Evolutionary conservation across 2,797 vertebrate genomes (phyloP).

Genomic region (Craterocephalus amniculus): DNA sequence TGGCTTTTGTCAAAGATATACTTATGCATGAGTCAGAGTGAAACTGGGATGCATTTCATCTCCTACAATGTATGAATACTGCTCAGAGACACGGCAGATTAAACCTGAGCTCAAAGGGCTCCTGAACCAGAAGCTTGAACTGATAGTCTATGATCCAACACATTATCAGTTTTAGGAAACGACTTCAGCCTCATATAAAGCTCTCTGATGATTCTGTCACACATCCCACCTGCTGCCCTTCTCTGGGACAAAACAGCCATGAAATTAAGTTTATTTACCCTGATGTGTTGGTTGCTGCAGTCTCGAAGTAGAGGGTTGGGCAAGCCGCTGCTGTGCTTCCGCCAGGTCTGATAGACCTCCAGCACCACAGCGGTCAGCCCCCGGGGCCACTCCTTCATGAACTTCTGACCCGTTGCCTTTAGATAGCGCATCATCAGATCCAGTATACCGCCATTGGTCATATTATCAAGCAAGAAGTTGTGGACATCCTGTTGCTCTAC

Average conservation of each 20-base stretch:
- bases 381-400: constrained; percentile 90
- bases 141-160: neutral
- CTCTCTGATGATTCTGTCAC: neutral
- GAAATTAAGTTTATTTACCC: constrained; percentile 74
- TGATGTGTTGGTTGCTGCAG: constrained; percentile 90
- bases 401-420: constrained; percentile 91
- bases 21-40: neutral
- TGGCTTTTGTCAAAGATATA: neutral
- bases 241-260: neutral
- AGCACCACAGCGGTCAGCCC: constrained; percentile 90
- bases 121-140: neutral
- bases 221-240: neutral
- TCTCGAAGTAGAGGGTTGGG: constrained; percentile 94
- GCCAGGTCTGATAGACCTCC: constrained; percentile 90
- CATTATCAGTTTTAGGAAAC: neutral
- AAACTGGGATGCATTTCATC: neutral
- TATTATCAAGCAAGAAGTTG: constrained; percentile 88
- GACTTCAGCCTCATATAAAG: neutral
- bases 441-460: constrained; percentile 92
- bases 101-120: neutral
- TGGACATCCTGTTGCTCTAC: constrained; percentile 94
- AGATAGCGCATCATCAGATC: constrained; percentile 96
- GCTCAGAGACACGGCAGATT: neutral
- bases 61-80: neutral
- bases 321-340: constrained; percentile 92